Evolutionary conservation across 1,140 invertebrate genomes (phyloP).

Genomic region (Penaeus japonicus): DNA sequence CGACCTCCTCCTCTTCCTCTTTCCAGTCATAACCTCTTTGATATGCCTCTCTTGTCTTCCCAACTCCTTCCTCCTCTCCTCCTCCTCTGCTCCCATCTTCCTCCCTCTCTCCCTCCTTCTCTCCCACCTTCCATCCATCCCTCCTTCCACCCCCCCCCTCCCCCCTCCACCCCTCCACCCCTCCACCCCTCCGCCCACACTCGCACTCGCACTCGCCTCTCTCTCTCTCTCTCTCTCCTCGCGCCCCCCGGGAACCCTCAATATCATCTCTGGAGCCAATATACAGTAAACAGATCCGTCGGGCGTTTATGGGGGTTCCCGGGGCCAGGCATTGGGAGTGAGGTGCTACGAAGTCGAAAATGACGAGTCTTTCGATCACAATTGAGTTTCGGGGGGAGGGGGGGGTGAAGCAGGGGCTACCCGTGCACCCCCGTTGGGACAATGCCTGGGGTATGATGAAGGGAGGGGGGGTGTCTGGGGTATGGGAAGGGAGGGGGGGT

Average conservation of each 20-base stretch:
- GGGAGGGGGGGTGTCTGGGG: too few relatives aligned
- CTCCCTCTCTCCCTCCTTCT: background rate
- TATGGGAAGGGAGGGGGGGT: too few relatives aligned
- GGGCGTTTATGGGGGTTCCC: conserved; percentile 9
- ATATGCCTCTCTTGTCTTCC: background rate
- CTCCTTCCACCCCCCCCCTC: background rate
- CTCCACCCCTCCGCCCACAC: background rate
- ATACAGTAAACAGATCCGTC: conserved; percentile 30
- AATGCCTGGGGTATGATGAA: background rate
- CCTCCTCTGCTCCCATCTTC: background rate
- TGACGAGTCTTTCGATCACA: conserved; percentile 6
- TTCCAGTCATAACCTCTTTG: background rate
- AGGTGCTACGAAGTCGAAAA: background rate
- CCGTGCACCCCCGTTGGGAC: background rate
- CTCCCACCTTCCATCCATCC: background rate
- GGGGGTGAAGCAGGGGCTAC: too few relatives aligned
- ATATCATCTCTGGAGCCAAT: conserved; percentile 27
- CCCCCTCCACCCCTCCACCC: background rate
- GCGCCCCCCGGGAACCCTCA: background rate
- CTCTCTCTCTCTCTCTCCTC: background rate
- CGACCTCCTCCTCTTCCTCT: background rate
- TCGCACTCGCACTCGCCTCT: background rate
- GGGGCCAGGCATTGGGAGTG: background rate
- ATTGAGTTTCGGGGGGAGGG: conserved; percentile 1
- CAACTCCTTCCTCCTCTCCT: background rate